phyloP scores from a whole-genome alignment of 1,140 invertebrate species.

The Achatina immaculata region DNA sequence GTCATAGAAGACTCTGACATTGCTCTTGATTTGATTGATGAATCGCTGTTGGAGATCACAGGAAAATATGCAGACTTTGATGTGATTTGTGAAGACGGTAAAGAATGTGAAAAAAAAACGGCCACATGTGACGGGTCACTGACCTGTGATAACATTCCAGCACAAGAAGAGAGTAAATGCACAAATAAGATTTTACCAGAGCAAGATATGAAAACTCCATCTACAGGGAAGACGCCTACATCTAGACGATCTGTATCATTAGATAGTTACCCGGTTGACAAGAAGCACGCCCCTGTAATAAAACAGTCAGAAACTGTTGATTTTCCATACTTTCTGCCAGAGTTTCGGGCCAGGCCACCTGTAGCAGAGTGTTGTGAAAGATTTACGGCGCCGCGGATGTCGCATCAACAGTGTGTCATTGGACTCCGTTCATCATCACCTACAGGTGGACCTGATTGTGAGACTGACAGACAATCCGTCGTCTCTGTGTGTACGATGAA shows the following conservation, averaged over 20 bases:
- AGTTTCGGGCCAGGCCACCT: neutral
- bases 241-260: conserved; percentile 26
- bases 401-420: neutral
- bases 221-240: neutral
- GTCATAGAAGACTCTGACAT: neutral
- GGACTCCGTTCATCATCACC: neutral
- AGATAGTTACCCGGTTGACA: conserved; percentile 20
- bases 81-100: neutral
- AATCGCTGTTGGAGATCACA: neutral
- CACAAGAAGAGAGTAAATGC: neutral
- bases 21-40: neutral
- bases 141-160: conserved; percentile 9
- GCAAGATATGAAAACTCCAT: too few species aligned
- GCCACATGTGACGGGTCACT: neutral
- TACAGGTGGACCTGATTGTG: neutral
- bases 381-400: too few species aligned
- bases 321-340: neutral
- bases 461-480: conserved; percentile 10
- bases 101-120: neutral
- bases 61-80: neutral
- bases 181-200: neutral
- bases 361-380: neutral
- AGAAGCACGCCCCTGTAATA: neutral
- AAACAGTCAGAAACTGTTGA: conserved; percentile 29
- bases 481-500: conserved; percentile 2